Base-by-base conservation (phyloP, 2,113 vertebrate genomes). In the Callospermophilus lateralis region DNA sequence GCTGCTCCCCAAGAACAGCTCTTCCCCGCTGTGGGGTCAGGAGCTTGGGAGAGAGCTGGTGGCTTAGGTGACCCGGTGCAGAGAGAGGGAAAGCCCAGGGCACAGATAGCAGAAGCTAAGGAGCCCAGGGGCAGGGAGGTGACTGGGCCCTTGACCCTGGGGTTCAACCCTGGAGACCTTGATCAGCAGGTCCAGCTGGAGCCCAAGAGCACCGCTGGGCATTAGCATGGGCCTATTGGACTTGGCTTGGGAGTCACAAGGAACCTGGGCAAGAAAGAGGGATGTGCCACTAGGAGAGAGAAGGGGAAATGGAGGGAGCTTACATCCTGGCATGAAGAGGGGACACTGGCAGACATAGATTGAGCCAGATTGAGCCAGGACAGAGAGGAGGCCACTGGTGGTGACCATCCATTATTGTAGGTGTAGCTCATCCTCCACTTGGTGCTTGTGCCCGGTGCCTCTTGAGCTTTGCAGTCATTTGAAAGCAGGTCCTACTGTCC, bases 401-500 rank as follows among this genome's bases (percentile, higher is more conserved):
- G 6, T 4, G 20, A 48, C 39, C 22, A 10, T 6, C n/a, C 28
- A 1, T 26, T 30, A 37, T 58, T 26, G 0, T n/a, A 11, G 16
- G 16, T 3, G 39, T 3, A 1, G 42, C 45, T 30, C 30, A 26
- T 12, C 0, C 3, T 7, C 19, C n/a, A 6, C 34, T 0, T n/a
- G n/a, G n/a, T n/a, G n/a, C n/a, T n/a, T n/a, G n/a, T n/a, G n/a
- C n/a, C n/a, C n/a, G n/a, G n/a, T n/a, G n/a, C n/a, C n/a, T n/a
- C n/a, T n/a, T 22, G 12, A 32, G 15, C 30, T 97, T 91, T 80
- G 73, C n/a, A 63, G n/a, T n/a, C n/a, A n/a, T n/a, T n/a, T n/a
- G 17, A 6, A 63, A 58, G 32, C 11, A 19, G 16, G 30, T 48
- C 30, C 65, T 88, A 42, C 45, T 81, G 83, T 76, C 67, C 68